These are phyloP conservation scores for Leptocoma aspasia DNA, from an alignment of 2,113 vertebrate species.

Conservation along the genomic window DNA sequence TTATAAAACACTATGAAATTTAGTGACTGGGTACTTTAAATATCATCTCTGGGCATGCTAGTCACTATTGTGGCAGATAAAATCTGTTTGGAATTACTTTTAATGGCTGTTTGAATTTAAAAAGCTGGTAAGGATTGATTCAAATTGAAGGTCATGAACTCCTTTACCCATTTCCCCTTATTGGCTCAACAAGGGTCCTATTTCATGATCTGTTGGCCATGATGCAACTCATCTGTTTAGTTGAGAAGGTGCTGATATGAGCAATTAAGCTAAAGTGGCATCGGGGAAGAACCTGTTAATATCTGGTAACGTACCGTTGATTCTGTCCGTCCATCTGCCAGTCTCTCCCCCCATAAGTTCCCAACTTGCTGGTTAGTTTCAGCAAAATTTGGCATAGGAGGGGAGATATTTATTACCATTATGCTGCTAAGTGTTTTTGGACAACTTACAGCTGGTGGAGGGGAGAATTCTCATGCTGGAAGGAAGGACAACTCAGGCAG, in stretches of 20 bases:
- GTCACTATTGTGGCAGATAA: not conserved
- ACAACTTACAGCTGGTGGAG: not conserved
- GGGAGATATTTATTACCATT: not conserved
- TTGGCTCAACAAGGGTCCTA: constrained; percentile 14
- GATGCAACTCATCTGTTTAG: constrained; percentile 32
- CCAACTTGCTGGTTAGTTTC: not conserved
- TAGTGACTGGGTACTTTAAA: not conserved
- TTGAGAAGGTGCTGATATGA: constrained; percentile 34
- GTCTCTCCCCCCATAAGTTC: not conserved
- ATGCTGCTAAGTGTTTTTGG: not conserved
- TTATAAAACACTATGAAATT: constrained; percentile 19
- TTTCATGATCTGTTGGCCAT: constrained; percentile 45
- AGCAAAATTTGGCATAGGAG: not conserved
- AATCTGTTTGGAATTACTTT: constrained; percentile 56
- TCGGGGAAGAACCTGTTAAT: constrained; percentile 11
- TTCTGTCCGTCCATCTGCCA: not conserved
- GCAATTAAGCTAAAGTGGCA: constrained; percentile 32
- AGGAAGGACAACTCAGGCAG: not conserved
- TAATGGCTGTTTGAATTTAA: constrained; percentile 48
- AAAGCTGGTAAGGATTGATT: constrained; percentile 48
- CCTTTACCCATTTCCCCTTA: constrained; percentile 23
- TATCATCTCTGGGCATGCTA: not conserved
- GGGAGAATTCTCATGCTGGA: not conserved
- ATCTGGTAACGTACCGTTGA: not conserved
- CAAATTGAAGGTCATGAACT: constrained; percentile 55